Base-by-base conservation (phyloP, 2,888 invertebrate species). In the Idaea dimidiata region DNA sequence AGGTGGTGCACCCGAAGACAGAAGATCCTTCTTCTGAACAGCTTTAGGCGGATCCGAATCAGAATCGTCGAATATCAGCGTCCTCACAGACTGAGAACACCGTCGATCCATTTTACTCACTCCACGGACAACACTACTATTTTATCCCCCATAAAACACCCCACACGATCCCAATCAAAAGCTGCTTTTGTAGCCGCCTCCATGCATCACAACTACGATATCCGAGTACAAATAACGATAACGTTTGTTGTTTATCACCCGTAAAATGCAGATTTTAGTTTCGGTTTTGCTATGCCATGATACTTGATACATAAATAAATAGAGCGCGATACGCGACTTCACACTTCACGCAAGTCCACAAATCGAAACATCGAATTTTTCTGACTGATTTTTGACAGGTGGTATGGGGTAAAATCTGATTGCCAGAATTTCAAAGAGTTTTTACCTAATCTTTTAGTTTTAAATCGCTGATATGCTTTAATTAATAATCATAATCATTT, bases 11-110 rank as follows among this genome's bases (percentile, higher is more conserved):
- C 78, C 87, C 62, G 87, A 79, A 62, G 87, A 79, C 59, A 79
- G 72, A 68, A 89, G 75, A 67, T 88, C 88, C 76, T 90, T 91
- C 72, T 89, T 91, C 84, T 82, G 87, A 59, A 80, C 87, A 73
- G 77, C 74, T 81, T 90, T 91, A 71, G 89, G 86, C 70, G 78
- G 82, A 75, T 95, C 94, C 64, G 93, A 90, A 80, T 95, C 94
- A 60, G 94, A 93, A 87, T 96, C 96, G 84, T 96, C 96, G 82
- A 96, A 96, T 75, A 95, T 94, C 76, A 96, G 93, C 73, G 96
- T 96, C 84, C 96, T 94, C 62, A 96, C 96, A 68, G 96, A 96
- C 87, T 96, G 94, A 64, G 94, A 94, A 76, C 94, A 93, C 80
- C 94, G 93, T 67, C 94, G 94, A 82, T 92, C 91, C 92, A 92